Conservation (phyloP, 2,797 vertebrate genomes). For the Lepus townsendii region DNA sequence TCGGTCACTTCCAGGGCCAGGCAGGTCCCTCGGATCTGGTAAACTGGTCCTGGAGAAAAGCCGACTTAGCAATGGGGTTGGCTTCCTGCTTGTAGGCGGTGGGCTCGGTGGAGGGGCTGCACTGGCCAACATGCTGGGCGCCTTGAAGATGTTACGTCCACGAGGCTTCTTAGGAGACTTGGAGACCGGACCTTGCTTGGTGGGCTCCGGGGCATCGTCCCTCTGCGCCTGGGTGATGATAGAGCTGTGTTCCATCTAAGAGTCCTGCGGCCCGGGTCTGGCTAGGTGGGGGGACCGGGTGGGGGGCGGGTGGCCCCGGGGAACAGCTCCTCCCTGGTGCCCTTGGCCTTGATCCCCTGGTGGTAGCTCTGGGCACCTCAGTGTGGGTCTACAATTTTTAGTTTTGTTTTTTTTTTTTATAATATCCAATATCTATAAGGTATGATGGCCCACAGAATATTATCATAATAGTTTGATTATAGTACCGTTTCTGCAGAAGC, state of each 20-base stretch:
- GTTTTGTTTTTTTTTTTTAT: background rate
- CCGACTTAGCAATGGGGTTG: constrained; percentile 91
- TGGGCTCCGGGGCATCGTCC: no score
- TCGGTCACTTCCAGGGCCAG: constrained; percentile 93
- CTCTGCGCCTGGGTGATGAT: no score
- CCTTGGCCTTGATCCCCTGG: no score
- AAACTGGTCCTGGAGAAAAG: constrained; percentile 5
- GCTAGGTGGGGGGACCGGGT: no score
- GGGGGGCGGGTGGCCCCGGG: no score
- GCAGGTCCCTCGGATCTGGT: constrained; percentile 90
- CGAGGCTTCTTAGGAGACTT: constrained; percentile 93
- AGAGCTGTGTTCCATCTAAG: no score
- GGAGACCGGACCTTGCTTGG: constrained; percentile 91
- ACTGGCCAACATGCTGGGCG: constrained; percentile 92
- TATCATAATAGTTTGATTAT: background rate
- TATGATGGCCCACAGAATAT: background rate
- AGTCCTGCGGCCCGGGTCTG: no score
- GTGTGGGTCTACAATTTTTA: background rate
- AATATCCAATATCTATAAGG: background rate
- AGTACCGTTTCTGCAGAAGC: background rate
- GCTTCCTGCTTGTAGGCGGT: constrained; percentile 93
- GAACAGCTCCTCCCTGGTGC: no score
- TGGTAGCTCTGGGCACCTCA: no score
- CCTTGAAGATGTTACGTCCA: constrained; percentile 94
- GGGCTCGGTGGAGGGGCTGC: constrained; percentile 90